Base-by-base conservation (phyloP, 2,797 vertebrate genomes). In the Enoplosus armatus region DNA sequence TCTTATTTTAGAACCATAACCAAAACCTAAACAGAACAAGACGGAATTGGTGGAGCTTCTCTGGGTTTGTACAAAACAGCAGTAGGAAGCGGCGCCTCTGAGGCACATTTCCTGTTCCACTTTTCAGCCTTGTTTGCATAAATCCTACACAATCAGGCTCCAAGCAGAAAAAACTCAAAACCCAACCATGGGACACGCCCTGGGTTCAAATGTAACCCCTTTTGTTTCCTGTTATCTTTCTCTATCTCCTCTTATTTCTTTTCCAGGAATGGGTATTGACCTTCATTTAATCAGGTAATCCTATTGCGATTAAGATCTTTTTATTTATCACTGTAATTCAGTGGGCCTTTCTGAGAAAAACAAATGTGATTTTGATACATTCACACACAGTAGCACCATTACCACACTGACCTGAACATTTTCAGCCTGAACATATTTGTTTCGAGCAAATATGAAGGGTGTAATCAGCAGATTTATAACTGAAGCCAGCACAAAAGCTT, bases 111-210 rank as follows among this genome's bases (percentile, higher is more conserved):
- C 62, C 48, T 66, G 26, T 66, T 72, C 71, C 56, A 72, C 69
- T 80, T 84, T 78, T 74, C 39, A 41, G 58, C 50, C 47, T 62
- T 85, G 65, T 91, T 84, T 84, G 69, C 39, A 80, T 80, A 77
- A 72, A 76, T 67, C 45, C 45, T 41, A 26, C 50, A 26, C 8
- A 47, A 58, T 73, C 51, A 54, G 29, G 31, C 71, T 77, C 9
- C 31, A 5, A 70, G 50, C 6, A 45, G 26, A 83, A 60, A 51
- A 53, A 77, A 27, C 65, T 54, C 5, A 43, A 61, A 75, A 29
- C 31, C 41, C 3, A 22, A 74, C 60, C 41, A 61, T 2, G 11
- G 47, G 55, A 12, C 37, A 77, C n/a, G 33, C 22, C 16, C 31
- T n/a, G 18, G 61, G 31, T 76, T 80, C n/a, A 71, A 58, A 75